phyloP scores from a whole-genome alignment of 2,888 invertebrate species.

The Trachelus troglodyta region DNA sequence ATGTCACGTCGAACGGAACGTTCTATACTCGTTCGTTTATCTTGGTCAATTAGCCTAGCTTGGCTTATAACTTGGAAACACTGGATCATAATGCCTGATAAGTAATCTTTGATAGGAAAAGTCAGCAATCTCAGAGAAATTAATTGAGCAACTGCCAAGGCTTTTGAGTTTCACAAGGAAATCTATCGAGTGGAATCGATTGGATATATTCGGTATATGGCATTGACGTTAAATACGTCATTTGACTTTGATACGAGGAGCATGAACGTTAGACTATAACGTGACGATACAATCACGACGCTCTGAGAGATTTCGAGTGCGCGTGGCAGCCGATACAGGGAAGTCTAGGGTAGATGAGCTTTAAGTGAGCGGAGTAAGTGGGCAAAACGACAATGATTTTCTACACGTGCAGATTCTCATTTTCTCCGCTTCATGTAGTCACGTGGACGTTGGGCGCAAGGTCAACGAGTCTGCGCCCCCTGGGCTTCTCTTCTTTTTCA shows the following conservation, averaged over 20 bases:
- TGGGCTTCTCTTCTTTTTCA: not conserved
- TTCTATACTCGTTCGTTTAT: not conserved
- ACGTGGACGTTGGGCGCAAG: slow-evolving; percentile 19
- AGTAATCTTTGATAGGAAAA: not conserved
- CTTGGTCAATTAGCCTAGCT: not conserved
- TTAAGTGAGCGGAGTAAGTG: slow-evolving; percentile 5
- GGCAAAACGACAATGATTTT: slow-evolving; percentile 15
- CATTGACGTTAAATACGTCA: not conserved
- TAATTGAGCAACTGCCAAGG: not conserved
- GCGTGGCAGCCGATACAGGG: not conserved
- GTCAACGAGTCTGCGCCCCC: slow-evolving; percentile 11
- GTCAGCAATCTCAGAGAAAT: not conserved
- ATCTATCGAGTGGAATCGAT: not conserved
- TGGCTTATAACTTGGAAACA: not conserved
- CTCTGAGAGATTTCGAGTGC: not conserved
- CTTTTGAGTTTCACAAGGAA: not conserved
- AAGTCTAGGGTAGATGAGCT: not conserved
- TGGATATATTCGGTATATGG: not conserved
- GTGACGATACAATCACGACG: not conserved
- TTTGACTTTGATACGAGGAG: not conserved
- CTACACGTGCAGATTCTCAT: slow-evolving; percentile 22
- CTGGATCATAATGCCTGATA: not conserved
- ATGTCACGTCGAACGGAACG: not conserved
- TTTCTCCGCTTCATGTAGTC: slow-evolving; percentile 11
- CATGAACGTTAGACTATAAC: not conserved